Conservation (phyloP, 2,888 invertebrate species). For the Vanessa cardui region DNA sequence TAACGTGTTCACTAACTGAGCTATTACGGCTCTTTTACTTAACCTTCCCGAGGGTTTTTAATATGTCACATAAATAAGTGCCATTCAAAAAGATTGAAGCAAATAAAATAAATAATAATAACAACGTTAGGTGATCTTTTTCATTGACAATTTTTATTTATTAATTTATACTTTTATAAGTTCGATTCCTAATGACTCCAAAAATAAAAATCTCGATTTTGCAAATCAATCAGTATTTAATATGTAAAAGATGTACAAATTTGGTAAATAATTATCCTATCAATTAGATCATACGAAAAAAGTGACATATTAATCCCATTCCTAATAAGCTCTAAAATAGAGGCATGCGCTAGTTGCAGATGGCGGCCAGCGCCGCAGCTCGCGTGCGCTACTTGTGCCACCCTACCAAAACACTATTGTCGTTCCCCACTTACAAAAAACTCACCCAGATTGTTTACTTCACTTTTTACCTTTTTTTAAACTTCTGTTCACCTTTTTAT, state of each 20-base stretch:
- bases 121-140: too few species aligned
- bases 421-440: slow-evolving; percentile 64
- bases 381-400: slow-evolving; percentile 66
- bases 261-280: neutral
- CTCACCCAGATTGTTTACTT: slow-evolving; percentile 78
- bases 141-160: too few species aligned
- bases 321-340: slow-evolving; percentile 34
- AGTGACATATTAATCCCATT: slow-evolving; percentile 6
- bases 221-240: neutral
- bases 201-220: neutral
- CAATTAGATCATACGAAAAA: neutral
- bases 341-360: slow-evolving; percentile 54
- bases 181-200: neutral
- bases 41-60: too few species aligned
- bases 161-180: too few species aligned
- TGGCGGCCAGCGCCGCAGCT: slow-evolving; percentile 43
- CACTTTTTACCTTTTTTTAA: slow-evolving; percentile 79
- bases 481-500: slow-evolving; percentile 73
- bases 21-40: too few species aligned
- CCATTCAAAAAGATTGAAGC: too few species aligned
- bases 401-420: slow-evolving; percentile 67
- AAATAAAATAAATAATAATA: too few species aligned
- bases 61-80: too few species aligned
- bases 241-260: neutral
- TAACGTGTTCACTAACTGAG: too few species aligned